Base-by-base conservation (phyloP, 1,140 invertebrate genomes). In the Physella acuta region DNA sequence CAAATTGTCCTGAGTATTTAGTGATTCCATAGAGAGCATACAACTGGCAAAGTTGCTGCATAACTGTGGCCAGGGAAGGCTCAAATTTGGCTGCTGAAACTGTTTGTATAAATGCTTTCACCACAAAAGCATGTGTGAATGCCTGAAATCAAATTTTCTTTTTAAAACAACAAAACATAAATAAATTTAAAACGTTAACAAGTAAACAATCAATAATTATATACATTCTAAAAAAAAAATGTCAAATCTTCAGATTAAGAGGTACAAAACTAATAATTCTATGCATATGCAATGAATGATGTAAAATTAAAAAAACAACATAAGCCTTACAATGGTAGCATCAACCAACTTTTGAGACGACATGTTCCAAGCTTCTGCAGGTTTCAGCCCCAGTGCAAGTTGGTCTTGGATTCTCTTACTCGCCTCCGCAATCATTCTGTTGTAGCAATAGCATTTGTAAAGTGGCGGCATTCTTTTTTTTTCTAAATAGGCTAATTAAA, bases 271-370 rank as follows among this genome's bases (percentile, higher is more conserved):
- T n/a, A n/a, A n/a, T n/a, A n/a, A n/a, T n/a, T n/a, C n/a, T n/a
- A n/a, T n/a, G n/a, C n/a, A n/a, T n/a, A n/a, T n/a, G n/a, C n/a
- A n/a, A n/a, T n/a, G n/a, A n/a, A n/a, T n/a, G n/a, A n/a, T n/a
- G n/a, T n/a, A n/a, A n/a, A n/a, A n/a, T n/a, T n/a, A n/a, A n/a
- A n/a, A n/a, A n/a, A n/a, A n/a, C n/a, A n/a, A n/a, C n/a, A n/a
- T n/a, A n/a, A n/a, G n/a, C 56, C 20, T 31, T 31, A 90, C 89
- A 84, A 92, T 91, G 0, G 93, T 91, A 44, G 92, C 91, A 53
- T 89, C 85, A 3, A 90, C 88, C 3, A 95, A 85, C 79, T 92
- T 90, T 24, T 94, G 90, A 0, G 93, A 93, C n/a, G 90, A 90
- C 73, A 90, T 86, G 84, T 95, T 95, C 90, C 92, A 94, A 0